A percentile compares a stretch with the other conserved stretches of the same genome.
Conservation (phyloP, 2,888 invertebrate species). For the Thelaira solivaga region DNA sequence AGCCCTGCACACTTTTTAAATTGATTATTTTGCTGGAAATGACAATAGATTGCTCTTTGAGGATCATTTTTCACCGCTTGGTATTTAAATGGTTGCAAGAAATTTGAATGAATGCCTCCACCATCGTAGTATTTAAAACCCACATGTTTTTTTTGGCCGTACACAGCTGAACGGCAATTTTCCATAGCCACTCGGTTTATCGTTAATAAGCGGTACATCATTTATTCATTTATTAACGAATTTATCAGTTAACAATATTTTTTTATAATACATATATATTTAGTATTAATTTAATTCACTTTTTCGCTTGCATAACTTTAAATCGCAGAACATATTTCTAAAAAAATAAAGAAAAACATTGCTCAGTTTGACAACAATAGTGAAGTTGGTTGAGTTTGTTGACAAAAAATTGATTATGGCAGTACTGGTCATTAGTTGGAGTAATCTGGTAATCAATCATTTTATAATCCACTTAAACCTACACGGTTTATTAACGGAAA, state of each 20-base stretch:
- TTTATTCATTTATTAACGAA: slow-evolving; percentile 27
- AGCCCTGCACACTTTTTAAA: not conserved
- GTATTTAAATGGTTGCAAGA: slow-evolving; percentile 47
- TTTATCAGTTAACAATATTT: not conserved
- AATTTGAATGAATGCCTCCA: slow-evolving; percentile 59
- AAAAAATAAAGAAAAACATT: slow-evolving; percentile 46
- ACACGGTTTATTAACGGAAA: too few species aligned
- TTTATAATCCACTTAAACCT: too few species aligned
- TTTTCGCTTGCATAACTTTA: slow-evolving; percentile 69
- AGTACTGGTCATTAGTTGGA: too few species aligned
- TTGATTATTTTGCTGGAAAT: slow-evolving; percentile 21
- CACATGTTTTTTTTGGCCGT: slow-evolving; percentile 46
- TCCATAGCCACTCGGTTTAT: slow-evolving; percentile 68
- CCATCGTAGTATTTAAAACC: not conserved
- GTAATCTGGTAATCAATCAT: too few species aligned
- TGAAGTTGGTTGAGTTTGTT: slow-evolving; percentile 39
- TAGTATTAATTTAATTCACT: slow-evolving; percentile 62
- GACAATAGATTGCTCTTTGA: slow-evolving; percentile 39
- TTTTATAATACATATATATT: slow-evolving; percentile 14
- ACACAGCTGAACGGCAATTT: slow-evolving; percentile 66
- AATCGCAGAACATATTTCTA: not conserved
- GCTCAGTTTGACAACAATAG: slow-evolving; percentile 53
- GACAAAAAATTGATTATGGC: not conserved
- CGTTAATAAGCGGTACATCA: slow-evolving; percentile 73
- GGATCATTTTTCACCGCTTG: slow-evolving; percentile 1